Percentiles rank a stretch among this genome's conserved stretches.
phyloP scores from a whole-genome alignment of 1,140 invertebrate species.

The Bicyclus anynana region DNA sequence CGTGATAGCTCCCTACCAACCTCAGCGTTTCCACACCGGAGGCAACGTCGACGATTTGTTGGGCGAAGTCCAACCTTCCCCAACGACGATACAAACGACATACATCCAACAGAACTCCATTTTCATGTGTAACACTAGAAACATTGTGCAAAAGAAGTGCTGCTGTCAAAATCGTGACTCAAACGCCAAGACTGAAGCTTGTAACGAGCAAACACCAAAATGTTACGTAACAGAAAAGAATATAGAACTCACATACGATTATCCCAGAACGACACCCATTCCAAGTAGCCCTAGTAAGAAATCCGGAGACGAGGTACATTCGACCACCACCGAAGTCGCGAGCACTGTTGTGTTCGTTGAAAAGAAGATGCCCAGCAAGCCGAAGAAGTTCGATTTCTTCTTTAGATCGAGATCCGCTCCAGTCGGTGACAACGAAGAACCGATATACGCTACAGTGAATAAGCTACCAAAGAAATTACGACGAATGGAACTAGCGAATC shows the following conservation, averaged over 20 bases:
- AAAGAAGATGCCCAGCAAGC: constrained; percentile 64
- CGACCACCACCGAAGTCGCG: constrained; percentile 73
- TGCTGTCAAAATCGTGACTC: constrained; percentile 60
- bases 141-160: constrained; percentile 64
- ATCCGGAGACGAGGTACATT: constrained; percentile 49
- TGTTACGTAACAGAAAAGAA: constrained; percentile 74
- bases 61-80: constrained; percentile 59
- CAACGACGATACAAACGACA: constrained; percentile 58
- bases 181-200: constrained; percentile 29
- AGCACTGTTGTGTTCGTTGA: constrained; percentile 74
- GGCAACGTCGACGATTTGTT: constrained; percentile 71
- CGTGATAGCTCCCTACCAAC: constrained; percentile 58
- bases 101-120: constrained; percentile 69
- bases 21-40: constrained; percentile 62
- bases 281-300: constrained; percentile 47
- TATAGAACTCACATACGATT: constrained; percentile 74
- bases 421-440: constrained; percentile 69
- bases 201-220: constrained; percentile 45
- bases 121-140: constrained; percentile 72
- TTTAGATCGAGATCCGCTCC: constrained; percentile 73
- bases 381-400: constrained; percentile 70
- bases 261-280: constrained; percentile 64
- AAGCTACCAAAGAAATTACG: constrained; percentile 71
- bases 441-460: constrained; percentile 75
- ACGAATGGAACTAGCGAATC: constrained; percentile 69